Base-by-base conservation (phyloP, 1,140 invertebrate genomes). In the Calephelis virginiensis region DNA sequence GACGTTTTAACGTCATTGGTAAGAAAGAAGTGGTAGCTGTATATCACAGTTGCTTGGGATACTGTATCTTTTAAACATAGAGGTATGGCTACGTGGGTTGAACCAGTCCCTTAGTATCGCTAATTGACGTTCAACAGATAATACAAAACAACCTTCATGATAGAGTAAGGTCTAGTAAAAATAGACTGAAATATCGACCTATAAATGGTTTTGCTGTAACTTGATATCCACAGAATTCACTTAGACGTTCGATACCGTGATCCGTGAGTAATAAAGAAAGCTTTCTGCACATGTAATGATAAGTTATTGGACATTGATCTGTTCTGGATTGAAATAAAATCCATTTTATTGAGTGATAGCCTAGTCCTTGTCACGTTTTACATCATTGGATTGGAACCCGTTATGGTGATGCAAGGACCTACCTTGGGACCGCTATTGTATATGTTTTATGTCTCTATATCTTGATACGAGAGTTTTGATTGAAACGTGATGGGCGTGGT, bases 341-440 rank as follows among this genome's bases (percentile, higher is more conserved):
- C 75, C 79, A 89, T 87, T 86, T 87, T 87, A 84, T 87, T 87
- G 83, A 87, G 79, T 85, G 82, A 85, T 85, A 74, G 76, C 49
- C 72, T 71, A 76, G 81, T 63, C 66, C 74, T 81, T 87, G 81
- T 86, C 82, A 82, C 85, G 81, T 87, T 86, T 80, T 86, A 82
- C 78, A 80, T 84, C 77, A 85, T 79, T 78, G 68, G 80, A 73
- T 73, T 67, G 70, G 68, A 83, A 83, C 83, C 73, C 53, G 78
- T 85, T 82, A 76, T 80, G 77, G 74, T 83, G 76, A 81, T 73
- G 71, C 81, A 85, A 89, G 81, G 81, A 68, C 65, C 62, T 82
- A 76, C 68, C 14, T 72, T 73, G 49, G 77, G 73, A 11, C 72
- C 69, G 13, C 14, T 70, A 49, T 43, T 77, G 37, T 68, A 67